phyloP scores from a whole-genome alignment of 2,888 invertebrate genomes.

The Eupithecia subfuscata region DNA sequence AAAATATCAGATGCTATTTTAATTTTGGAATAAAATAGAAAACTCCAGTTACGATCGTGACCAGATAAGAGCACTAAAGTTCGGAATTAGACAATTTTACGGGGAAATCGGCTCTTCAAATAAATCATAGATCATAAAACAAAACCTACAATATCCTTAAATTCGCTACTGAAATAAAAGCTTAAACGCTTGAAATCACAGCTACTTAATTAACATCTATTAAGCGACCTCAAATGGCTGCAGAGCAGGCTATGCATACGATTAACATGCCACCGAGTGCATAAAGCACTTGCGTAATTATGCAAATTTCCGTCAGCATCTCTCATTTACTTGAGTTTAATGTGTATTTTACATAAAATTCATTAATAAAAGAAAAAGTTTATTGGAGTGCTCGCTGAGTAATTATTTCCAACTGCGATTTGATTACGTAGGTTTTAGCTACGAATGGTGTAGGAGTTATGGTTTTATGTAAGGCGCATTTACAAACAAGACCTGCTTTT shows the following conservation, averaged over 20 bases:
- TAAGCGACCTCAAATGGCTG: conserved; percentile 57
- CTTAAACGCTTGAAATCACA: conserved; percentile 42
- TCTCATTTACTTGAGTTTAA: conserved; percentile 61
- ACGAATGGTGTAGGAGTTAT: too few relatives aligned
- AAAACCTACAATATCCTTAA: not conserved
- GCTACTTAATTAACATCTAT: conserved; percentile 55
- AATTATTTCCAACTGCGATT: conserved; percentile 6
- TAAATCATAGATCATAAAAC: too few relatives aligned
- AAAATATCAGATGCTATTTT: not conserved
- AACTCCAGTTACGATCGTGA: too few relatives aligned
- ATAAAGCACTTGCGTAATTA: conserved; percentile 71
- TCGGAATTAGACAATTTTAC: too few relatives aligned
- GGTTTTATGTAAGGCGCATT: not conserved
- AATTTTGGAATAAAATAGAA: too few relatives aligned
- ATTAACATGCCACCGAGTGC: conserved; percentile 63
- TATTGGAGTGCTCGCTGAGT: conserved; percentile 20
- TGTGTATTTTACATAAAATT: conserved; percentile 48
- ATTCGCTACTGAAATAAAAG: conserved; percentile 24
- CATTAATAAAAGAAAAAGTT: conserved; percentile 39
- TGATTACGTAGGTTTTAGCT: not conserved
- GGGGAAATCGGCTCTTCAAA: too few relatives aligned
- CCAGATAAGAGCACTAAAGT: too few relatives aligned
- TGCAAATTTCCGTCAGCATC: conserved; percentile 65
- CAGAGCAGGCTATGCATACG: conserved; percentile 63
- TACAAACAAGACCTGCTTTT: not conserved